Percentiles rank a stretch among this genome's conserved stretches.
Evolutionary conservation across 2,113 vertebrate genomes (phyloP).

Genomic region (Todiramphus chloris): DNA sequence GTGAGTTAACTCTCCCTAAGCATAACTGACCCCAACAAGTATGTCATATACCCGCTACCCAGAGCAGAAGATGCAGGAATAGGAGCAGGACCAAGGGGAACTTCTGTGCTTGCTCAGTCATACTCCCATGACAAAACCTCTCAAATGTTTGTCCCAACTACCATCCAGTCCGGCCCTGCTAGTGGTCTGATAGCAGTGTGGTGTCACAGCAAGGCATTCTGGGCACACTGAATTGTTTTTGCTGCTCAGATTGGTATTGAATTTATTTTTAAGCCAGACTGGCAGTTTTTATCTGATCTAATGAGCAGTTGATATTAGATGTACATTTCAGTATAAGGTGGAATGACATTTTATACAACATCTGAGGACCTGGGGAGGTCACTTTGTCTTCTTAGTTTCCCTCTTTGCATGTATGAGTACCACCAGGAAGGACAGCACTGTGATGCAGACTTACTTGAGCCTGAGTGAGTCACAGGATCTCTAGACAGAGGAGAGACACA

Average conservation of each 20-base stretch:
- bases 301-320: background rate
- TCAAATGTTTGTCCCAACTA: background rate
- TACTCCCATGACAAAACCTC: background rate
- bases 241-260: background rate
- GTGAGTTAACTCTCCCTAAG: background rate
- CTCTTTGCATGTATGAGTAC: background rate
- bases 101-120: background rate
- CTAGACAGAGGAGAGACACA: fast-evolving
- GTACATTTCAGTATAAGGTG: background rate
- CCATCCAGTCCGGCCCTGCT: background rate
- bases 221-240: background rate
- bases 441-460: background rate
- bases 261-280: background rate
- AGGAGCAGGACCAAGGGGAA: background rate
- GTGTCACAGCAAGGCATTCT: background rate
- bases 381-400: background rate
- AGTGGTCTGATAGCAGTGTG: background rate
- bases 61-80: background rate
- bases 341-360: background rate
- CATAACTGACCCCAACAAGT: background rate
- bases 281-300: background rate
- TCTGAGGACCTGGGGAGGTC: background rate
- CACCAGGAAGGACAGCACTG: background rate
- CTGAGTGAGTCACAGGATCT: background rate
- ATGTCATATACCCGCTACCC: background rate